These are phyloP conservation scores for Aspidiotus destructor DNA, from an alignment of 2,888 invertebrate genomes.

Conservation along the genomic window DNA sequence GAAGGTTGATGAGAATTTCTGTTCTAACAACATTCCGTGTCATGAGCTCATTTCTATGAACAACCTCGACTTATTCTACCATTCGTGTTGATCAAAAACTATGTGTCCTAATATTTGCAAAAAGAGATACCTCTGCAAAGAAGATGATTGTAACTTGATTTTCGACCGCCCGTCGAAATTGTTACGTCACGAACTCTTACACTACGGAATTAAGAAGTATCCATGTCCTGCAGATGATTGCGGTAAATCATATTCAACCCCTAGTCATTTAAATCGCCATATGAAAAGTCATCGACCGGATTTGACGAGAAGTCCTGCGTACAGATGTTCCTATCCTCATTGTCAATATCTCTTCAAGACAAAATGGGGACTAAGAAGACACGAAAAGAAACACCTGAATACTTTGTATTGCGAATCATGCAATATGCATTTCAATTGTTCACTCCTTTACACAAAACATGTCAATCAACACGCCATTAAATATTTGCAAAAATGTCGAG, in stretches of 20 bases:
- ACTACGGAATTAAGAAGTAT: not conserved
- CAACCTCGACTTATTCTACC: no score
- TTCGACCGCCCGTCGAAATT: not conserved
- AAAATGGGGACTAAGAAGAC: not conserved
- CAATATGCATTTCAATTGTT: not conserved
- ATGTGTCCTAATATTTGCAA: no score
- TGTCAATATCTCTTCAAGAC: not conserved
- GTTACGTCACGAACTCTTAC: not conserved
- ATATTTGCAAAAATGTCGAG: not conserved
- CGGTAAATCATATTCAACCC: not conserved
- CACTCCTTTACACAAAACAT: not conserved
- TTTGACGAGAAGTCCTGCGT: not conserved
- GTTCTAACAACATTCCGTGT: no score
- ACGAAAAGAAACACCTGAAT: not conserved
- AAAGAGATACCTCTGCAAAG: not conserved
- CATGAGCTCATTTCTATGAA: no score
- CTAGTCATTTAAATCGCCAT: constrained; percentile 2
- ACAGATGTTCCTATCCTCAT: not conserved
- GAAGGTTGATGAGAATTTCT: no score
- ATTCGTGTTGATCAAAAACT: no score
- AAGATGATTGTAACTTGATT: not conserved
- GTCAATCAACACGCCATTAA: not conserved
- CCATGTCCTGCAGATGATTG: not conserved
- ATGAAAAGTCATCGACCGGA: not conserved
- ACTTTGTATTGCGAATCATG: not conserved